These are phyloP conservation scores for Drosophila nikananu DNA, from an alignment of 1,140 invertebrate species.

Conservation along the genomic window DNA sequence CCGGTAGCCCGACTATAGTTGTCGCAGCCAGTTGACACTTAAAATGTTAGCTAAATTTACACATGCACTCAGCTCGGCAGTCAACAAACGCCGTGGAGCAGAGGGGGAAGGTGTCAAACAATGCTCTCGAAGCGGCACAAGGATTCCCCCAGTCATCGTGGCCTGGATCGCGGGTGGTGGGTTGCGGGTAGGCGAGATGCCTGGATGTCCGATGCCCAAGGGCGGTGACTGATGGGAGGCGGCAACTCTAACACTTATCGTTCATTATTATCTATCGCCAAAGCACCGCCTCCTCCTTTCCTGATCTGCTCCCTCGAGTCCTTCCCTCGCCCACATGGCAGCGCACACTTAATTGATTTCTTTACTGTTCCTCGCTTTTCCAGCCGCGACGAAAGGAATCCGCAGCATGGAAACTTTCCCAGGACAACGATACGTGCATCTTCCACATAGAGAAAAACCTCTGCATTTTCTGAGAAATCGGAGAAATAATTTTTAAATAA, in stretches of 20 bases:
- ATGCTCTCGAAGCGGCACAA: constrained; percentile 38
- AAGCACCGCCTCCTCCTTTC: constrained; percentile 14
- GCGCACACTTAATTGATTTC: constrained; percentile 75
- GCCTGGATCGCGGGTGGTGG: background rate
- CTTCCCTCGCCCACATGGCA: constrained; percentile 11
- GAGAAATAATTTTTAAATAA: background rate
- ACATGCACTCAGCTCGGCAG: constrained; percentile 70
- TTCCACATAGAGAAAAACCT: constrained; percentile 5
- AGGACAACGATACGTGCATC: constrained; percentile 50
- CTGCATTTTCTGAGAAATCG: background rate
- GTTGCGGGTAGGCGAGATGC: background rate
- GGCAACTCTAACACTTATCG: constrained; percentile 80
- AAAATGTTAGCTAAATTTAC: constrained; percentile 81
- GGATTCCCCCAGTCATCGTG: constrained; percentile 20
- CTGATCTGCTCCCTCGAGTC: background rate
- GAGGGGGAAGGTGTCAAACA: constrained; percentile 38
- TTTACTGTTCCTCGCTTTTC: constrained; percentile 25
- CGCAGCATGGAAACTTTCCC: constrained; percentile 15
- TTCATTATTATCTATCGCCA: constrained; percentile 77
- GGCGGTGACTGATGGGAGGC: constrained; percentile 61
- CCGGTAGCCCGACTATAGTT: constrained; percentile 53
- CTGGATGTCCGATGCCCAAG: background rate
- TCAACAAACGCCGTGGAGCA: constrained; percentile 47
- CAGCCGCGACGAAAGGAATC: constrained; percentile 32
- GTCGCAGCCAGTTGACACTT: constrained; percentile 77